A percentile compares a stretch with the other conserved stretches of the same genome.
Conservation (phyloP, 2,797 vertebrate species). For the Nannoperca australis region DNA sequence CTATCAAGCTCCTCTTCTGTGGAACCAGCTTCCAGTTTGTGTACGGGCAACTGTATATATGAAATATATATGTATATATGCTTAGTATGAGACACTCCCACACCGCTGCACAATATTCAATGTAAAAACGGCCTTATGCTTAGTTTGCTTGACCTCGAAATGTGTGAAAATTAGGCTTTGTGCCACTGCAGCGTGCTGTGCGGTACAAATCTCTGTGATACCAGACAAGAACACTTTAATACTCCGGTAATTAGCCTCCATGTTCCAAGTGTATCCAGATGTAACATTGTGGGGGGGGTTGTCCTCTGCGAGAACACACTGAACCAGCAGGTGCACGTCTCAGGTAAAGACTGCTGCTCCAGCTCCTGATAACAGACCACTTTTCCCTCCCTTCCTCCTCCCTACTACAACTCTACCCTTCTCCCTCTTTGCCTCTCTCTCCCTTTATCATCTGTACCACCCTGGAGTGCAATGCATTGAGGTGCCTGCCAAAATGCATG, state of each 20-base stretch:
- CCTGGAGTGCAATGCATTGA: constrained; percentile 51
- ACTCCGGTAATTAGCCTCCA: constrained; percentile 49
- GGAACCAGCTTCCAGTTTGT: too few species aligned
- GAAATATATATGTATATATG: too few species aligned
- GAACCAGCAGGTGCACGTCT: constrained; percentile 73
- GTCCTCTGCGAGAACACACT: constrained; percentile 47
- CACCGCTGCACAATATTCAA: too few species aligned
- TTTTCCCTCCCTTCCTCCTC: constrained; percentile 9
- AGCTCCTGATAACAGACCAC: constrained; percentile 52
- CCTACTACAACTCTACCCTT: constrained; percentile 32
- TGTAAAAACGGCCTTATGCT: neutral
- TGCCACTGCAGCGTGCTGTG: constrained; percentile 40
- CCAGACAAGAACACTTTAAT: constrained; percentile 57
- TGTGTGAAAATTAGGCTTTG: constrained; percentile 38
- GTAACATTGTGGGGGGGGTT: constrained; percentile 50
- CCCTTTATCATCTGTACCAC: constrained; percentile 61
- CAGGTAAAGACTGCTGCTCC: constrained; percentile 67
- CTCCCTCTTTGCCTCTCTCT: constrained; percentile 28
- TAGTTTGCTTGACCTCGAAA: constrained; percentile 46
- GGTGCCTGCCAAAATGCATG: constrained; percentile 55
- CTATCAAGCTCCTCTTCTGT: too few species aligned
- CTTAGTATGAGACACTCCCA: too few species aligned
- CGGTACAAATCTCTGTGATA: constrained; percentile 47
- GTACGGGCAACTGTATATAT: too few species aligned
- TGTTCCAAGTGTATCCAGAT: constrained; percentile 60